Conservation (phyloP, 2,113 vertebrate genomes). For the Carettochelys insculpta region DNA sequence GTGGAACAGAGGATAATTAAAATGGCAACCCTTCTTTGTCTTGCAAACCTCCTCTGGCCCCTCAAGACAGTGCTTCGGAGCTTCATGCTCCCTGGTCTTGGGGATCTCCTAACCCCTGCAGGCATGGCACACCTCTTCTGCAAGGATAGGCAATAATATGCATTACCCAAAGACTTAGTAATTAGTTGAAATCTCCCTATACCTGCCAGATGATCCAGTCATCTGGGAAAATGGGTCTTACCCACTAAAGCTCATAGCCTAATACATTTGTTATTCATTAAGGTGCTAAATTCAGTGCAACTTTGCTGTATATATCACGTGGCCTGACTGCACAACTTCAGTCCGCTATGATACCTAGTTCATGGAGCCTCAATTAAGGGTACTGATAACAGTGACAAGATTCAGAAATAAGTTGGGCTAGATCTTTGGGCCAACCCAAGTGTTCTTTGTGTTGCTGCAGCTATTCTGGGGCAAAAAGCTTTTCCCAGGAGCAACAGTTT, state of each 20-base stretch:
- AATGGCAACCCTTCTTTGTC: not conserved
- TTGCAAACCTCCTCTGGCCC: not conserved
- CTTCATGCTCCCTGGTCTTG: not conserved
- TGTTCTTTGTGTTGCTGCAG: not conserved
- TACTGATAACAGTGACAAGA: not conserved
- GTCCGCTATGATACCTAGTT: fast-evolving
- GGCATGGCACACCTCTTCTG: not conserved
- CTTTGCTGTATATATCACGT: not conserved
- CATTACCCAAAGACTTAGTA: not conserved
- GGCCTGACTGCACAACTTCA: fast-evolving
- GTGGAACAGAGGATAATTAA: not conserved
- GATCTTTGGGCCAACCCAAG: not conserved
- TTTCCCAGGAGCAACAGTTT: not conserved
- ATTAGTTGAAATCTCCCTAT: not conserved
- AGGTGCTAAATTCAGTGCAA: not conserved
- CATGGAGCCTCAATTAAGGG: not conserved
- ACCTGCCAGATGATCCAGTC: not conserved
- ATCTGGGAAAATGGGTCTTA: too few relatives aligned
- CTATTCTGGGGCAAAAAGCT: not conserved
- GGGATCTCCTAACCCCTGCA: not conserved
- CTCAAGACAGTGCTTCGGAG: not conserved
- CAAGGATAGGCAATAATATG: fast-evolving
- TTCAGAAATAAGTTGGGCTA: not conserved
- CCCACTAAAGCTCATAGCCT: too few relatives aligned
- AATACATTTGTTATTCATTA: too few relatives aligned